Evolutionary conservation across 1,140 invertebrate genomes (phyloP).

Genomic region (Cylas formicarius): DNA sequence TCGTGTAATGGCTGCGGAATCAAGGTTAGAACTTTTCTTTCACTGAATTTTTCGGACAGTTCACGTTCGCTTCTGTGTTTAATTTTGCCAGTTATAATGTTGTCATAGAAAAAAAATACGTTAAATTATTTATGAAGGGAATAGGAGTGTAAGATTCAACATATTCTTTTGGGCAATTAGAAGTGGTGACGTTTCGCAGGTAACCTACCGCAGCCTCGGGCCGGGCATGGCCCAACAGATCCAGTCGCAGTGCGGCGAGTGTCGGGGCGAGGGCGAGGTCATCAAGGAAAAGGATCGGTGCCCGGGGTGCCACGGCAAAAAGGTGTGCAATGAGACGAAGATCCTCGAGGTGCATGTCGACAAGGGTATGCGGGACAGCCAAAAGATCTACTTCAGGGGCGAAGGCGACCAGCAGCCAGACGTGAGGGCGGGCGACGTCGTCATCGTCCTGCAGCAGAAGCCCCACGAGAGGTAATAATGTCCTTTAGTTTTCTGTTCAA

Average conservation of each 20-base stretch:
- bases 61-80: too few relatives aligned
- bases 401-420: conserved; percentile 88
- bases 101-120: too few relatives aligned
- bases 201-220: conserved; percentile 59
- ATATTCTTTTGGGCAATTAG: too few relatives aligned
- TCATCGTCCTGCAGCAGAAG: conserved; percentile 81
- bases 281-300: conserved; percentile 79
- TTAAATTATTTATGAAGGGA: too few relatives aligned
- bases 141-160: too few relatives aligned
- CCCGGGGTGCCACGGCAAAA: conserved; percentile 71
- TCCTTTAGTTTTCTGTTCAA: too few relatives aligned
- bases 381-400: conserved; percentile 79
- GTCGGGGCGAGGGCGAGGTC: conserved; percentile 62
- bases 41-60: too few relatives aligned
- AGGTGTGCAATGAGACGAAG: conserved; percentile 69
- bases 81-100: too few relatives aligned
- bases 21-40: too few relatives aligned
- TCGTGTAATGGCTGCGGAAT: conserved; percentile 73
- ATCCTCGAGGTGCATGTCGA: conserved; percentile 85
- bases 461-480: conserved; percentile 65
- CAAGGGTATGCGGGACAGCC: conserved; percentile 79
- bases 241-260: conserved; percentile 65
- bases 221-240: conserved; percentile 80
- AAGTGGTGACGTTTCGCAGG: too few relatives aligned
- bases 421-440: conserved; percentile 76